phyloP scores from a whole-genome alignment of 2,113 vertebrate species.

The Pangasianodon hypophthalmus region DNA sequence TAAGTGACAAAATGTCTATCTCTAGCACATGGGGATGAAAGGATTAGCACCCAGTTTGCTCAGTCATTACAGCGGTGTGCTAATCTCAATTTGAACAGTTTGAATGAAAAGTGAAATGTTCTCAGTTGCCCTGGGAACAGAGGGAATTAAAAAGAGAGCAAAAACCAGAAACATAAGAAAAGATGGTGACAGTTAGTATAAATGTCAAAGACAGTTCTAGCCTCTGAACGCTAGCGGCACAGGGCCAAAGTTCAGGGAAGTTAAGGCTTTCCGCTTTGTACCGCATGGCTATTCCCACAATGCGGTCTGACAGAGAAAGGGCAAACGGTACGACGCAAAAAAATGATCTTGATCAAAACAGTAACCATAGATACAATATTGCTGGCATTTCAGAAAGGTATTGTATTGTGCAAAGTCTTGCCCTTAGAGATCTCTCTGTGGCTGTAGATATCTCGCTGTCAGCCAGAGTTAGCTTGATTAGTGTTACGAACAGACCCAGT shows the following conservation, averaged over 20 bases:
- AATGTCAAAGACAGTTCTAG: slow-evolving; percentile 48
- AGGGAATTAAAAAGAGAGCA: slow-evolving; percentile 17
- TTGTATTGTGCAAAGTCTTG: slow-evolving; percentile 44
- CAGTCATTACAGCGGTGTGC: background rate
- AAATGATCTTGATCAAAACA: slow-evolving; percentile 49
- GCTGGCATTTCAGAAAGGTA: slow-evolving; percentile 48
- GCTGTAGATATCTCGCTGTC: slow-evolving; percentile 50
- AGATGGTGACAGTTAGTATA: slow-evolving; percentile 36
- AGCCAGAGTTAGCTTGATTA: slow-evolving; percentile 50
- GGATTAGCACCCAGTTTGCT: slow-evolving; percentile 8
- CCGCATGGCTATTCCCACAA: slow-evolving; percentile 9
- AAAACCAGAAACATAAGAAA: slow-evolving; percentile 44
- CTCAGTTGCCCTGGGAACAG: slow-evolving; percentile 18
- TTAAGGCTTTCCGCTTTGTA: slow-evolving; percentile 32
- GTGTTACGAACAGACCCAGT: slow-evolving; percentile 40
- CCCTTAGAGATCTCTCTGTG: slow-evolving; percentile 35
- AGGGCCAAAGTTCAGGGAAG: slow-evolving; percentile 41
- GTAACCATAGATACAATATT: slow-evolving; percentile 51
- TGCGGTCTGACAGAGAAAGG: slow-evolving; percentile 27
- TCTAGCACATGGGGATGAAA: background rate
- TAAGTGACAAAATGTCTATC: slow-evolving; percentile 7
- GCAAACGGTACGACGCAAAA: slow-evolving; percentile 49
- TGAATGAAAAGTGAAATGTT: slow-evolving; percentile 11
- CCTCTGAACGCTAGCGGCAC: slow-evolving; percentile 21
- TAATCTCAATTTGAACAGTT: slow-evolving; percentile 3